Base-by-base conservation (phyloP, 1,140 invertebrate genomes). In the Lordiphosa mommai region DNA sequence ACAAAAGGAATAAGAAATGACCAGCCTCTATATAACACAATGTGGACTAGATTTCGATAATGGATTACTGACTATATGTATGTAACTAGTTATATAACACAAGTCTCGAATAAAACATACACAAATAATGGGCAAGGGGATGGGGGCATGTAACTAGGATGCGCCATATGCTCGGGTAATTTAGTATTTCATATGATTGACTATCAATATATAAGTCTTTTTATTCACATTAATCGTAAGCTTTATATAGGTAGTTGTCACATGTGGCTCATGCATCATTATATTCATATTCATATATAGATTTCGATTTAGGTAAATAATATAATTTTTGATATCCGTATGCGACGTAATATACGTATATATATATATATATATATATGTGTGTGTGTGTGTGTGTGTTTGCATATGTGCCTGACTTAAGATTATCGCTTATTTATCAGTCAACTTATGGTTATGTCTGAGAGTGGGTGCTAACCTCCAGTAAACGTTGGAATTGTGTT, bases 181-280 rank as follows among this genome's bases (percentile, higher is more conserved):
- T 49, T 13, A 61, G 66, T 63, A 37, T 68, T 72, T 27, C 55
- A 63, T 71, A 59, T 57, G 68, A 72, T 71, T 70, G 60, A 70
- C 53, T 71, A 61, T 74, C 66, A 66, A 60, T 67, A 55, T 80
- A 80, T 73, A 74, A 80, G 76, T 80, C 76, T 80, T 82, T 61
- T 71, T 68, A 72, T 82, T 79, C 73, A 79, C 73, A 80, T 72
- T 68, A 79, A 68, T 60, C 49, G 63, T 79, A 52, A 64, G 44
- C 52, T 44, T 52, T 53, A 56, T 53, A 46, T 69, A 55, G 30
- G 44, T 72, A 52, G 61, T 53, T 46, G 14, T 55, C 37, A 44
- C 34, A 17, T 53, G 32, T 70, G 32, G 33, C 44, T 46, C 30
- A 46, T 50, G 55, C 8, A 44, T 43, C 41, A 41, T 53, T 6